These are phyloP conservation scores for Choloepus hoffmanni DNA, from an alignment of 2,113 vertebrate genomes.

Conservation along the genomic window DNA sequence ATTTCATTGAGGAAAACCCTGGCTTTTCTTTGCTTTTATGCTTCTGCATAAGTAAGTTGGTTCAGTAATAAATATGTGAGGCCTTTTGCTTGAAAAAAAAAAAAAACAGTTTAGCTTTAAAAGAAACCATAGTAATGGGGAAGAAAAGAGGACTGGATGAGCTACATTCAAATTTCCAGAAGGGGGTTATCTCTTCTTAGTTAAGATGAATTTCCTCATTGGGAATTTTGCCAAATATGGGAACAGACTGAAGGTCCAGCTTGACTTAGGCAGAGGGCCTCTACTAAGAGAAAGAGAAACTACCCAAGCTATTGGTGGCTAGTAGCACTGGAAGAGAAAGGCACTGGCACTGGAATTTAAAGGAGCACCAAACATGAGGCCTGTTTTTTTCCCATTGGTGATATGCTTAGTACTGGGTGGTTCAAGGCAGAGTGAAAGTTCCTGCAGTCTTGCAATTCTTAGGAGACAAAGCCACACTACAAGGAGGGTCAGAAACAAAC, in stretches of 20 bases:
- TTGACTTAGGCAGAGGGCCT: neutral
- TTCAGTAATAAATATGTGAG: no score
- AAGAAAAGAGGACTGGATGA: neutral
- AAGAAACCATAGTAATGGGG: neutral
- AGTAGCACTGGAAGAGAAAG: no score
- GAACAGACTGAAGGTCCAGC: neutral
- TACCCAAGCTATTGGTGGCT: neutral
- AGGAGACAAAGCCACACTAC: neutral
- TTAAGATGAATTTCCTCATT: neutral
- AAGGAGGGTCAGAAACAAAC: neutral
- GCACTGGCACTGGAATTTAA: neutral
- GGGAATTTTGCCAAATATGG: neutral
- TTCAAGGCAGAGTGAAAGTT: neutral
- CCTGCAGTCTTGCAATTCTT: neutral
- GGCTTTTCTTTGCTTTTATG: no score
- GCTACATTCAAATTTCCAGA: neutral
- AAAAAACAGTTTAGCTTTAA: no score
- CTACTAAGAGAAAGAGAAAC: neutral
- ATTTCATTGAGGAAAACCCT: no score
- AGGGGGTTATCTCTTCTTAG: neutral
- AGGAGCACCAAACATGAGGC: neutral
- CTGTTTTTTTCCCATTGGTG: neutral
- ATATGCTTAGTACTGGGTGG: no score
- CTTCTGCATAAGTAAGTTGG: no score
- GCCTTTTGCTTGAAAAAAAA: no score